Percentiles rank a stretch among this genome's conserved stretches.
These are phyloP conservation scores for Osmerus mordax DNA, from an alignment of 2,113 vertebrate species.

Conservation along the genomic window DNA sequence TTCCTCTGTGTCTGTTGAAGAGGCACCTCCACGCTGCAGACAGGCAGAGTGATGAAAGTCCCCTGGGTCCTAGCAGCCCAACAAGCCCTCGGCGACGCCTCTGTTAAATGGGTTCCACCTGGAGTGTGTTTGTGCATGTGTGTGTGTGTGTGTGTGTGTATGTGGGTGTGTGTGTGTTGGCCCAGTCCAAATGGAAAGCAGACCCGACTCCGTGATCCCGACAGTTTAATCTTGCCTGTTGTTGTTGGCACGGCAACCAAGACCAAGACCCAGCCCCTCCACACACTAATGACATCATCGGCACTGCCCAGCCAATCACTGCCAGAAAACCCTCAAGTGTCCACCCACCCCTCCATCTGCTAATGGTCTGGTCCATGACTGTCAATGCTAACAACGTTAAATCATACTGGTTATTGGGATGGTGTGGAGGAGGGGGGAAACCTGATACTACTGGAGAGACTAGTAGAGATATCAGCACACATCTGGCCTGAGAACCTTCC, in stretches of 20 bases:
- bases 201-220: background rate
- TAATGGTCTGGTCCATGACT: background rate
- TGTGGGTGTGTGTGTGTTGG: slow-evolving; percentile 4
- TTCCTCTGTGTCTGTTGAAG: no score
- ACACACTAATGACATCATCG: slow-evolving; percentile 5
- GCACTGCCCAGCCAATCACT: background rate
- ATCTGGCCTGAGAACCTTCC: background rate
- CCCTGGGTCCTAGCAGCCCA: no score
- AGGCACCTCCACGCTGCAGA: no score
- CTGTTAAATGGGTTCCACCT: background rate
- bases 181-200: slow-evolving; percentile 13
- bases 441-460: no score
- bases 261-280: slow-evolving; percentile 8
- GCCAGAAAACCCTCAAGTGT: background rate
- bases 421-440: no score
- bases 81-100: background rate
- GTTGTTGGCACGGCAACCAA: slow-evolving; percentile 10
- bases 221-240: slow-evolving; percentile 4
- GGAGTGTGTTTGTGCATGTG: background rate
- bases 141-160: background rate
- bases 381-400: background rate
- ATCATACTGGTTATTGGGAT: background rate
- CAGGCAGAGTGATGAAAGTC: no score
- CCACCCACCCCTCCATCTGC: background rate
- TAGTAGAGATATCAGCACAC: no score